phyloP scores from a whole-genome alignment of 2,888 invertebrate species.

The Bibio marci region DNA sequence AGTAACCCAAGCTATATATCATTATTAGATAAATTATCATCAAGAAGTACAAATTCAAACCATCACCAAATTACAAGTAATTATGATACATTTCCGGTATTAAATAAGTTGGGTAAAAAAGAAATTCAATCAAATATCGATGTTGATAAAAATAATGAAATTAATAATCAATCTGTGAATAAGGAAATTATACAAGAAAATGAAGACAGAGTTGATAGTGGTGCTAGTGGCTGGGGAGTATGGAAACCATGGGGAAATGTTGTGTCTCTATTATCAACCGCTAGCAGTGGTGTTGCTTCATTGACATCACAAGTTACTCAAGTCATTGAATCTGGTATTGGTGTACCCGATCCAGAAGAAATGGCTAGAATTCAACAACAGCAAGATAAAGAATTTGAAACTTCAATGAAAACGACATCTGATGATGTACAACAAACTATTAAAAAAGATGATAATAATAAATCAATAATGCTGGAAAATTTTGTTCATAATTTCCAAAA shows the following conservation, averaged over 20 bases:
- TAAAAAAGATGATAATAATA: slow-evolving; percentile 5
- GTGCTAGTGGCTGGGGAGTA: slow-evolving; percentile 27
- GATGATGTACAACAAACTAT: slow-evolving; percentile 3
- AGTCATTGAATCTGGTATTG: slow-evolving; percentile 64
- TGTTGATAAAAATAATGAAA: neutral
- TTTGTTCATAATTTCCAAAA: slow-evolving; percentile 19
- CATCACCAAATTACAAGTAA: neutral
- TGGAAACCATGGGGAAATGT: slow-evolving; percentile 67
- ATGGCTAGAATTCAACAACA: slow-evolving; percentile 35
- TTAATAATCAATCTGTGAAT: neutral
- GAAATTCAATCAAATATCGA: slow-evolving; percentile 7
- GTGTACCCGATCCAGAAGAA: slow-evolving; percentile 68
- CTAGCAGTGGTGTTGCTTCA: slow-evolving; percentile 57
- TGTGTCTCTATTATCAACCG: slow-evolving; percentile 55
- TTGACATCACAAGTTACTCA: slow-evolving; percentile 61
- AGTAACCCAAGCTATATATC: neutral
- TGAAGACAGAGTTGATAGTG: slow-evolving; percentile 13
- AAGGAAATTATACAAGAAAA: neutral
- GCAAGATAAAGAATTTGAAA: slow-evolving; percentile 1
- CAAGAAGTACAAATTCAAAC: neutral
- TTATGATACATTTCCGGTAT: neutral
- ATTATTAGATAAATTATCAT: neutral
- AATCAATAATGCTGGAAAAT: slow-evolving; percentile 4
- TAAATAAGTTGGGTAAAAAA: slow-evolving; percentile 5
- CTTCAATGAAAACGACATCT: slow-evolving; percentile 10